Evolutionary conservation across 1,140 invertebrate species (phyloP), one percentile per base, ranked within the genome.

Genomic region (Zophobas atratus): DNA sequence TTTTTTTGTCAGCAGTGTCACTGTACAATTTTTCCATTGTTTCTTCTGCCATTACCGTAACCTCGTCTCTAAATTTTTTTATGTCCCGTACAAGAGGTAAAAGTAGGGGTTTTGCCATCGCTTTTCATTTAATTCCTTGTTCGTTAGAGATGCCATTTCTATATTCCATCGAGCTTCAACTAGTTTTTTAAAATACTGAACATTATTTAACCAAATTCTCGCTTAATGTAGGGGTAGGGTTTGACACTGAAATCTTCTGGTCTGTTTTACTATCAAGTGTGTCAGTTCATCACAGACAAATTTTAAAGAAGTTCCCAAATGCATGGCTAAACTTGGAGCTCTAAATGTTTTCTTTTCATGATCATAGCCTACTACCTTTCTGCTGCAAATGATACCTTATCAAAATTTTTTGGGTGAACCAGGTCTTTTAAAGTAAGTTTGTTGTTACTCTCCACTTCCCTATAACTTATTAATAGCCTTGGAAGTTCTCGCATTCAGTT

Each of bases 401-500:
- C 76, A 57, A 73, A 77, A 67, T 77, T n/a, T 49, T 74, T 74
- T 48, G 76, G 76, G 74, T 60, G 70, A 6, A 77, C 41, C n/a
- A 77, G 1, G 4, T 77, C 67, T 49, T 71, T 71, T 20, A 77
- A 56, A 38, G 3, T 33, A 41, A 80, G 32, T 41, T 75, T 73
- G 8, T 77, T 35, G 76, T 77, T 43, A 76, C 80, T 77, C 6
- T 32, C 43, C 38, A 75, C 57, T 70, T 63, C 38, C 6, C 80
- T 39, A 55, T 41, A 81, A 38, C 39, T 41, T 6, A 80, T 49
- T 33, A 81, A 71, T 41, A 81, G 63, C 8, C 80, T 48, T 46
- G 78, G 73, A n/a, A 81, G 57, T 77, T 81, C 80, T 38, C 78
- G 48, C 78, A 81, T 79, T 55, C 46, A 63, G 34, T 75, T 81